phyloP scores from a whole-genome alignment of 2,113 vertebrate genomes.

The Mandrillus leucophaeus region DNA sequence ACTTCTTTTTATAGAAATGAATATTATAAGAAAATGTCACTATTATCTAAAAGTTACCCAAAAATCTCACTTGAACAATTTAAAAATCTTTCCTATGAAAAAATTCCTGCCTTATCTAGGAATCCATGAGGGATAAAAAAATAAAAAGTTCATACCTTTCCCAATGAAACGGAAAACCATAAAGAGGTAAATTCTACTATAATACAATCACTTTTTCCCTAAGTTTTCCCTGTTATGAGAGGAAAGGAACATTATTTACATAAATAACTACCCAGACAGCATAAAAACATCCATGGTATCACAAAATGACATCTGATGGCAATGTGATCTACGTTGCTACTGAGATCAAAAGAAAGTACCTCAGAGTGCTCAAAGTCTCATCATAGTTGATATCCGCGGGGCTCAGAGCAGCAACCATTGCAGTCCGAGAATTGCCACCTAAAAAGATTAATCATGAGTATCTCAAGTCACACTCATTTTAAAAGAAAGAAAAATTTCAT shows the following conservation, averaged over 20 bases:
- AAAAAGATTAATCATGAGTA: not conserved
- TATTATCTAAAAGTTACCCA: conserved; percentile 23
- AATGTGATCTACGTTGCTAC: not conserved
- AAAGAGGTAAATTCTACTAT: not conserved
- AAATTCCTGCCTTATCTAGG: not conserved
- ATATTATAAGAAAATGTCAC: not conserved
- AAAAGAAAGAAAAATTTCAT: not conserved
- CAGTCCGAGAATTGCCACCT: conserved; percentile 97
- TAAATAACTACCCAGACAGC: not conserved
- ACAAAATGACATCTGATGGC: not conserved
- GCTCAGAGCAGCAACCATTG: conserved; percentile 99
- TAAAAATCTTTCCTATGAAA: conserved; percentile 21
- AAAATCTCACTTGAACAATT: conserved; percentile 15
- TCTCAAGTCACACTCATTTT: conserved; percentile 14
- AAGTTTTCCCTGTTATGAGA: not conserved
- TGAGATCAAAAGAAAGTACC: conserved; percentile 83
- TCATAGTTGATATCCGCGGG: conserved; percentile 99
- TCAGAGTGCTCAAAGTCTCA: conserved; percentile 98
- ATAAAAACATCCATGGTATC: not conserved
- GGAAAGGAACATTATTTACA: not conserved
- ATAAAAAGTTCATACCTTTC: not conserved
- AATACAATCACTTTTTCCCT: not conserved
- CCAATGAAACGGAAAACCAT: not conserved
- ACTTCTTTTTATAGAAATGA: conserved; percentile 40
- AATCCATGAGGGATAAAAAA: too few relatives aligned